These are phyloP conservation scores for Hylomyscus alleni DNA, from an alignment of 2,797 vertebrate species.

Conservation along the genomic window DNA sequence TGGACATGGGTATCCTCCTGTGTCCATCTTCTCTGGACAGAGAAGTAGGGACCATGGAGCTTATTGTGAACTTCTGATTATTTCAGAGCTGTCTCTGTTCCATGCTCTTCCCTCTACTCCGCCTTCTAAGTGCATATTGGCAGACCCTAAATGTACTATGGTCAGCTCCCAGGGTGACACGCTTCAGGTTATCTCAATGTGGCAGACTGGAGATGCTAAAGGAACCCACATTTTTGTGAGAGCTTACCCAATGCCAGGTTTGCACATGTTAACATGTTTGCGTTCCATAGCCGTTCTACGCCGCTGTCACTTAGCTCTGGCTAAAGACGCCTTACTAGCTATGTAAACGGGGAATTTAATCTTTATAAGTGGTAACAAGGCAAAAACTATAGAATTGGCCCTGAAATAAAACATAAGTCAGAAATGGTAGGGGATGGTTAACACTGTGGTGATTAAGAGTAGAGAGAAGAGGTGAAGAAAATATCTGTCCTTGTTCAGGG, in stretches of 20 bases:
- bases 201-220: background rate
- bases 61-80: background rate
- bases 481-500: background rate
- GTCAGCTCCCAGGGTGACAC: background rate
- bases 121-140: background rate
- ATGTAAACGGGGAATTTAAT: slow-evolving; percentile 28
- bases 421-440: background rate
- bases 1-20: background rate
- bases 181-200: background rate
- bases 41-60: background rate
- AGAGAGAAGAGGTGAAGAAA: background rate
- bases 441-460: background rate
- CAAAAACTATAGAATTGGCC: background rate
- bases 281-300: background rate
- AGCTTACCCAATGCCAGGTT: background rate
- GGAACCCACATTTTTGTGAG: no score
- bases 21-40: background rate
- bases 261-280: background rate
- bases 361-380: slow-evolving; percentile 16
- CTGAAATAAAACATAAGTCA: background rate
- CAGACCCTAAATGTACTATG: fast-evolving
- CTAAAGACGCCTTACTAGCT: background rate
- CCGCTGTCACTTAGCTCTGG: background rate
- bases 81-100: background rate
- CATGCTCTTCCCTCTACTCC: background rate